phyloP scores from a whole-genome alignment of 2,113 vertebrate species.

The Fregetta grallaria region DNA sequence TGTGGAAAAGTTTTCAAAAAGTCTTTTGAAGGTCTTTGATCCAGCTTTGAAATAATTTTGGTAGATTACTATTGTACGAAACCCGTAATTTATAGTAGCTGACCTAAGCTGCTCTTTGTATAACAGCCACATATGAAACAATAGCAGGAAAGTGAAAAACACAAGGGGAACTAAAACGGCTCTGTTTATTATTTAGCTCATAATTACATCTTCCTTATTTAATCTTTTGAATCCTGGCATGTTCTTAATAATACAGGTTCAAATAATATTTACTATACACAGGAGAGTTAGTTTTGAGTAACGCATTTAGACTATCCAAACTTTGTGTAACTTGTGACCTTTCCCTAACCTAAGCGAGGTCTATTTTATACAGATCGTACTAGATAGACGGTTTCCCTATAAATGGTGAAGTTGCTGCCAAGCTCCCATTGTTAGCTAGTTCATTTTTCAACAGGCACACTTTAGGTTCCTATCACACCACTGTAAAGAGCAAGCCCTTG shows the following conservation, averaged over 20 bases:
- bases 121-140: constrained; percentile 87
- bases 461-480: constrained; percentile 37
- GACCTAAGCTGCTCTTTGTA: constrained; percentile 90
- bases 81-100: constrained; percentile 89
- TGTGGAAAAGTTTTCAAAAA: constrained; percentile 71
- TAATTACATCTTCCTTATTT: constrained; percentile 86
- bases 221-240: constrained; percentile 81
- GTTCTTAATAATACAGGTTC: constrained; percentile 78
- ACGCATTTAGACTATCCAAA: constrained; percentile 70
- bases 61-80: constrained; percentile 87
- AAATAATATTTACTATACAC: constrained; percentile 79
- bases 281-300: constrained; percentile 83
- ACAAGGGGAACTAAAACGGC: constrained; percentile 84
- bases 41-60: constrained; percentile 78
- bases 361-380: constrained; percentile 62
- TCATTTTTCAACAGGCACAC: constrained; percentile 51
- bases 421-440: constrained; percentile 36
- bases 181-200: constrained; percentile 88
- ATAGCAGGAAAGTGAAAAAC: constrained; percentile 95
- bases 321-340: constrained; percentile 79
- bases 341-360: constrained; percentile 71
- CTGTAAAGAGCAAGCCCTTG: constrained; percentile 23
- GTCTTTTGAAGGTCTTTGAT: constrained; percentile 84
- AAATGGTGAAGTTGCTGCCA: constrained; percentile 38
- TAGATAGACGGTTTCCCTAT: constrained; percentile 37